These are phyloP conservation scores for Syrrhaptes paradoxus DNA, from an alignment of 2,113 vertebrate genomes.

Conservation along the genomic window DNA sequence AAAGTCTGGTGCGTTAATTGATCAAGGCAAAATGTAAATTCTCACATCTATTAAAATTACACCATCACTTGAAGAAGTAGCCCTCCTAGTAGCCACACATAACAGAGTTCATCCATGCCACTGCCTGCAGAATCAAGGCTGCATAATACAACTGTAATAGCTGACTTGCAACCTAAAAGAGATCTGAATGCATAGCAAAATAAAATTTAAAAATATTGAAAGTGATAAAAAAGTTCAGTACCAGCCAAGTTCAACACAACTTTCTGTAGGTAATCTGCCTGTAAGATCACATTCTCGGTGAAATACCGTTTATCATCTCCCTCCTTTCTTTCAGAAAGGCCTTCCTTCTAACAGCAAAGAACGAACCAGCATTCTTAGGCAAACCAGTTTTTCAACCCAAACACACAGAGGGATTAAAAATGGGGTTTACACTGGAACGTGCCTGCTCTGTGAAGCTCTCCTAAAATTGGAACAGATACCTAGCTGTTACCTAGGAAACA, in stretches of 20 bases:
- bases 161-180: not conserved
- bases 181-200: not conserved
- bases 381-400: not conserved
- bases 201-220: not conserved
- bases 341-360: not conserved
- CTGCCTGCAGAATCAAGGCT: not conserved
- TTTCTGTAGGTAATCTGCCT: not conserved
- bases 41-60: not conserved
- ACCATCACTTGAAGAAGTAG: not conserved
- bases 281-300: not conserved
- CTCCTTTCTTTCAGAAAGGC: not conserved
- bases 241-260: not conserved
- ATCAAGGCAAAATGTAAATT: not conserved
- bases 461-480: constrained; percentile 66
- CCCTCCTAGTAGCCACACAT: not conserved
- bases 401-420: not conserved
- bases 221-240: not conserved
- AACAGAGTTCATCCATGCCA: not conserved
- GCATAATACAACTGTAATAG: not conserved
- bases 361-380: not conserved
- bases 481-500: constrained; percentile 76
- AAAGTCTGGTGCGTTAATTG: not conserved
- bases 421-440: not conserved
- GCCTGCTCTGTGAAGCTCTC: constrained; percentile 43
- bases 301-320: not conserved